A percentile compares a stretch with the other conserved stretches of the same genome.
Conservation (phyloP, 1,140 invertebrate genomes). For the Drosophila watanabei region DNA sequence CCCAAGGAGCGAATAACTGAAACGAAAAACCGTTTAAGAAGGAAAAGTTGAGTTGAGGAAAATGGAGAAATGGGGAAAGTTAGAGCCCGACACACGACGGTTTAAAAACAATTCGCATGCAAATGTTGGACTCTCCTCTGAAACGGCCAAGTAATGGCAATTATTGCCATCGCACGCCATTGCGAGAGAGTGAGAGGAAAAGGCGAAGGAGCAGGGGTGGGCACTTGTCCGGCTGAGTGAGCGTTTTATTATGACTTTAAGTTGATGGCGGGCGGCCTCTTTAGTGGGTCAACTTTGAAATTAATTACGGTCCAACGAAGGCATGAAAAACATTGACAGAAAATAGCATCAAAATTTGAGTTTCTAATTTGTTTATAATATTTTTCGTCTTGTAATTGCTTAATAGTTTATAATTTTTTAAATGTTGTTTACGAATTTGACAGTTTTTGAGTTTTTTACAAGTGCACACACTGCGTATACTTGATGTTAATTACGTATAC, state of each 20-base stretch:
- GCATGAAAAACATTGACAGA: neutral
- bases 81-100: constrained; percentile 29
- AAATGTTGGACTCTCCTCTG: constrained; percentile 52
- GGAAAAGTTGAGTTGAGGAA: neutral
- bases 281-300: constrained; percentile 81
- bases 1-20: constrained; percentile 4
- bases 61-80: constrained; percentile 10
- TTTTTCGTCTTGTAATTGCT: neutral
- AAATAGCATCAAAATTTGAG: neutral
- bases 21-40: constrained; percentile 43
- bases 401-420: neutral
- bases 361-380: neutral
- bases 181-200: constrained; percentile 11
- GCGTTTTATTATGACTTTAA: constrained; percentile 75
- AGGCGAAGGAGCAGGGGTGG: neutral
- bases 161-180: constrained; percentile 79
- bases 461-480: constrained; percentile 5
- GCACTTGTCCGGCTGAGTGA: constrained; percentile 44
- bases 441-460: neutral
- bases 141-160: constrained; percentile 65
- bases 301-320: constrained; percentile 61
- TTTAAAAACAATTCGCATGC: constrained; percentile 55
- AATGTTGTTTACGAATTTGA: neutral
- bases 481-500: constrained; percentile 18
- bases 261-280: constrained; percentile 56